phyloP scores from a whole-genome alignment of 2,797 vertebrate genomes.

The Cuculus canorus region DNA sequence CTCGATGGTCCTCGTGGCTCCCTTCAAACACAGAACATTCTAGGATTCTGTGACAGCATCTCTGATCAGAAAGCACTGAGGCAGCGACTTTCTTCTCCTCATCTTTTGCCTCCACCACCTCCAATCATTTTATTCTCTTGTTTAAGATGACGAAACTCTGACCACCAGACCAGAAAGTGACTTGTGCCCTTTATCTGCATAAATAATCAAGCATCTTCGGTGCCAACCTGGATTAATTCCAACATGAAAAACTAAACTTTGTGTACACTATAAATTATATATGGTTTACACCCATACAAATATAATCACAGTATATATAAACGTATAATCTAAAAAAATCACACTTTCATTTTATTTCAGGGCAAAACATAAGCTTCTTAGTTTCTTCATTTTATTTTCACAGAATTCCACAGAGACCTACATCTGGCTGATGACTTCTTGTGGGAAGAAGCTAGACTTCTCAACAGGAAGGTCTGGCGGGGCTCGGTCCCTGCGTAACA shows the following conservation, averaged over 20 bases:
- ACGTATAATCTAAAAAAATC: neutral
- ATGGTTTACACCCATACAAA: neutral
- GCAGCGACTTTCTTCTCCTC: neutral
- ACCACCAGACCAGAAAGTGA: neutral
- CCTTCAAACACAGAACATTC: too few relatives aligned
- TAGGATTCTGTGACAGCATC: neutral
- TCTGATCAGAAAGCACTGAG: neutral
- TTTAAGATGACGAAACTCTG: neutral
- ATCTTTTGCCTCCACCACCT: neutral
- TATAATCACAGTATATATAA: neutral
- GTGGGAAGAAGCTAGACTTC: neutral
- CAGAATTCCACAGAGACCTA: neutral
- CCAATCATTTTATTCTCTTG: neutral
- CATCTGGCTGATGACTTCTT: neutral
- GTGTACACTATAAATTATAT: accelerated
- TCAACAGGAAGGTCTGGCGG: neutral
- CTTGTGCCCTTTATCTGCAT: neutral
- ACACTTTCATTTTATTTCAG: neutral
- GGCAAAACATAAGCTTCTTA: neutral
- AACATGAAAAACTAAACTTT: neutral
- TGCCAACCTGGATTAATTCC: neutral
- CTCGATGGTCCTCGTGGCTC: too few relatives aligned
- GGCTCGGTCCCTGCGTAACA: neutral
- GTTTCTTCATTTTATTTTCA: neutral
- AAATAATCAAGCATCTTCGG: neutral